Conservation (phyloP, 1,140 invertebrate genomes). For the Leguminivora glycinivorella region DNA sequence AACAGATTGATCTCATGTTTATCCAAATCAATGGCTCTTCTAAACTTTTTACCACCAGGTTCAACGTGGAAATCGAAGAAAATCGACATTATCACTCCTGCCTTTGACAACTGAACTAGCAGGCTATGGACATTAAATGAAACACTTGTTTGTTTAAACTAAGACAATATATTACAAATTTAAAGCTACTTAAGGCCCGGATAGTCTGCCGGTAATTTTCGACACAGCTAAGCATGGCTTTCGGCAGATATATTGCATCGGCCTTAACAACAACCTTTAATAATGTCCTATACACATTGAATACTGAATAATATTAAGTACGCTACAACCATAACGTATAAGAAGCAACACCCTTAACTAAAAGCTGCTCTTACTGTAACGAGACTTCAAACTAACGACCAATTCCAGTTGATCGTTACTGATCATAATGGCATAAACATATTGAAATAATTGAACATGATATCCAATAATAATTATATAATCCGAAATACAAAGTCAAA, state of each 20-base stretch:
- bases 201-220: not conserved
- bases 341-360: not conserved
- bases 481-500: conserved; percentile 20
- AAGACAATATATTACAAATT: conserved; percentile 67
- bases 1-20: conserved; percentile 56
- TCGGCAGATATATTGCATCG: conserved; percentile 20
- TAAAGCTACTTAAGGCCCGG: conserved; percentile 36
- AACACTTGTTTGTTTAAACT: conserved; percentile 47
- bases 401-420: conserved; percentile 22
- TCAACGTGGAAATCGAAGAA: conserved; percentile 65
- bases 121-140: conserved; percentile 45
- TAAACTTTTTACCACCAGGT: conserved; percentile 53
- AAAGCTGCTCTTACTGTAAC: conserved; percentile 8
- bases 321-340: conserved; percentile 13
- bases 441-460: conserved; percentile 17
- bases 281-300: conserved; percentile 13
- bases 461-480: not conserved
- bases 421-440: not conserved
- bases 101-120: conserved; percentile 36
- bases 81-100: conserved; percentile 58
- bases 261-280: conserved; percentile 21
- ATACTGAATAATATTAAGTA: conserved; percentile 31
- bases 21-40: conserved; percentile 64
- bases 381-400: not conserved
- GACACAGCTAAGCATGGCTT: not conserved